These are phyloP conservation scores for Nasonia giraulti DNA, from an alignment of 1,140 invertebrate species.

Conservation along the genomic window DNA sequence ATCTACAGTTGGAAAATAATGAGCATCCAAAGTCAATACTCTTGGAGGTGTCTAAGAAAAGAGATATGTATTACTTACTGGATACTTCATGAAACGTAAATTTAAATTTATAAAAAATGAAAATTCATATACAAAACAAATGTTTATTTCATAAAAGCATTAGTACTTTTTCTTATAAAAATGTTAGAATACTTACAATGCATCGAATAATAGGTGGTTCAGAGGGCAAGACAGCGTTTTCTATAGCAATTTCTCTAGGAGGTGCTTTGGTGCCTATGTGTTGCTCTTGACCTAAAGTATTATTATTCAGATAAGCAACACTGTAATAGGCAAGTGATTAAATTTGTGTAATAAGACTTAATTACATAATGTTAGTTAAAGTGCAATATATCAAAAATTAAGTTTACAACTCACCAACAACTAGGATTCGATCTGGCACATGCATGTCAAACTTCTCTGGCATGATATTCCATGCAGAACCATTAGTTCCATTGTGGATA, in stretches of 20 bases:
- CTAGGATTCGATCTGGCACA: conserved; percentile 92
- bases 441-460: conserved; percentile 88
- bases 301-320: neutral
- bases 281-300: conserved; percentile 82
- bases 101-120: conserved; percentile 32
- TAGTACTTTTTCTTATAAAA: conserved; percentile 37
- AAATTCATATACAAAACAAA: conserved; percentile 30
- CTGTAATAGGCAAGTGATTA: neutral
- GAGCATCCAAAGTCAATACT: conserved; percentile 87
- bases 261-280: conserved; percentile 87
- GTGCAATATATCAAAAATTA: conserved; percentile 21
- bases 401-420: conserved; percentile 77
- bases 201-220: conserved; percentile 84
- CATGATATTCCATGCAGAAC: conserved; percentile 77
- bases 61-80: neutral
- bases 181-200: conserved; percentile 69
- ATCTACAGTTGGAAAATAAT: conserved; percentile 85
- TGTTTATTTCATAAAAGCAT: conserved; percentile 47
- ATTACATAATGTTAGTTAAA: neutral
- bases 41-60: conserved; percentile 82
- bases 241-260: conserved; percentile 87
- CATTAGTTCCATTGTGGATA: conserved; percentile 73
- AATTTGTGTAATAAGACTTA: neutral
- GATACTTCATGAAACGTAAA: neutral
- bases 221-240: conserved; percentile 83